Conservation (phyloP, 2,113 vertebrate genomes). For the Tupaia tana region DNA sequence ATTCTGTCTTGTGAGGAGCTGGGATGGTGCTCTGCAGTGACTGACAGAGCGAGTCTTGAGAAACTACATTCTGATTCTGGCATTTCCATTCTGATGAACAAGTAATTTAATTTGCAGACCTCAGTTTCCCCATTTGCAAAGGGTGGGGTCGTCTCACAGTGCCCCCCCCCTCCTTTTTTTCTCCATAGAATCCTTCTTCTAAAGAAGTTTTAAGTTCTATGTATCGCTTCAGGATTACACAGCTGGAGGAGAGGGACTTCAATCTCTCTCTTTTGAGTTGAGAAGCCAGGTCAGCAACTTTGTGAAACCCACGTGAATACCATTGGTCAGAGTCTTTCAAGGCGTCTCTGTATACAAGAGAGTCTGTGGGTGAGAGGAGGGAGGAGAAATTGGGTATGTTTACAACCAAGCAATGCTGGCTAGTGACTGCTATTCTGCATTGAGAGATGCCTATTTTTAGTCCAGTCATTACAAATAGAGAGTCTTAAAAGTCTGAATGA, state of each 20-base stretch:
- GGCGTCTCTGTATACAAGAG: background rate
- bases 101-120: background rate
- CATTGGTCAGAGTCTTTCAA: background rate
- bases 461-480: constrained; percentile 69
- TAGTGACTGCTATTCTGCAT: background rate
- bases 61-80: background rate
- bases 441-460: constrained; percentile 52
- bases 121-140: background rate
- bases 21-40: background rate
- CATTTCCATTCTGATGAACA: background rate
- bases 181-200: background rate
- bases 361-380: background rate
- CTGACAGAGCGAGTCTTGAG: background rate
- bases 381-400: background rate
- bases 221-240: background rate
- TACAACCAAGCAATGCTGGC: background rate
- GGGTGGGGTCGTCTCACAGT: background rate
- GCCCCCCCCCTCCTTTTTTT: background rate
- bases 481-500: constrained; percentile 52
- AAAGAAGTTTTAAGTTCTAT: background rate
- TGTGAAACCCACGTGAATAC: background rate
- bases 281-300: background rate
- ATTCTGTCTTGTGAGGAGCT: background rate
- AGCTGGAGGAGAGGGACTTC: background rate
- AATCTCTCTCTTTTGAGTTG: background rate